Evolutionary conservation across 1,140 invertebrate genomes (phyloP).

Genomic region (Anagrus nilaparvatae): DNA sequence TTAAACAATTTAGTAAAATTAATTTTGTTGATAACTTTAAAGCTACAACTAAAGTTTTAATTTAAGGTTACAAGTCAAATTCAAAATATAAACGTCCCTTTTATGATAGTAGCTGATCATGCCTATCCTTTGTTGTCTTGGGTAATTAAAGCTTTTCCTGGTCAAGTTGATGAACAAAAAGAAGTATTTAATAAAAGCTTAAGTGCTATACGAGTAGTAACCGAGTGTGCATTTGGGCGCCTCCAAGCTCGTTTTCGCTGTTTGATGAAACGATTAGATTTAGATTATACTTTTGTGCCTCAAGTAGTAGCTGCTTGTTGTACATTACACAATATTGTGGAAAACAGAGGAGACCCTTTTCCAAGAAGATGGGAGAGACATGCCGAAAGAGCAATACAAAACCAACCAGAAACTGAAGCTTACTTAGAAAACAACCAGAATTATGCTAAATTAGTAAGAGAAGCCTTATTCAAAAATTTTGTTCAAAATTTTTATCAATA

Average conservation of each 20-base stretch:
- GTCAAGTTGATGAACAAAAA: not conserved
- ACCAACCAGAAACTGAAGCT: too few relatives aligned
- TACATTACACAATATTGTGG: too few relatives aligned
- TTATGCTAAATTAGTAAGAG: too few relatives aligned
- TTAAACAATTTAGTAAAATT: not conserved
- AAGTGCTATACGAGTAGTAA: not conserved
- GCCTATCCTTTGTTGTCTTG: too few relatives aligned
- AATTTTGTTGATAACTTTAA: not conserved
- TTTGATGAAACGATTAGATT: conserved; percentile 2
- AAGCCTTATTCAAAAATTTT: too few relatives aligned
- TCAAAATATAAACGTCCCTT: not conserved
- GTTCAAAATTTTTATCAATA: too few relatives aligned
- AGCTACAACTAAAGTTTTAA: not conserved
- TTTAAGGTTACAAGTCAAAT: not conserved
- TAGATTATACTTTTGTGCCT: not conserved
- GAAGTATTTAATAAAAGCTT: not conserved
- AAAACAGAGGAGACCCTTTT: too few relatives aligned
- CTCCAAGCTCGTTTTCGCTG: conserved; percentile 5
- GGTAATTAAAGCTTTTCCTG: too few relatives aligned
- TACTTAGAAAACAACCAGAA: too few relatives aligned
- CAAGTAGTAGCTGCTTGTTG: too few relatives aligned
- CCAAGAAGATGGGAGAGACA: not conserved
- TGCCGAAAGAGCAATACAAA: too few relatives aligned
- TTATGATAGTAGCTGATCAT: too few relatives aligned
- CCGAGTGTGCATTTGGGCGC: conserved; percentile 6